Conservation (phyloP, 2,797 vertebrate species). For the Microcaecilia unicolor region DNA sequence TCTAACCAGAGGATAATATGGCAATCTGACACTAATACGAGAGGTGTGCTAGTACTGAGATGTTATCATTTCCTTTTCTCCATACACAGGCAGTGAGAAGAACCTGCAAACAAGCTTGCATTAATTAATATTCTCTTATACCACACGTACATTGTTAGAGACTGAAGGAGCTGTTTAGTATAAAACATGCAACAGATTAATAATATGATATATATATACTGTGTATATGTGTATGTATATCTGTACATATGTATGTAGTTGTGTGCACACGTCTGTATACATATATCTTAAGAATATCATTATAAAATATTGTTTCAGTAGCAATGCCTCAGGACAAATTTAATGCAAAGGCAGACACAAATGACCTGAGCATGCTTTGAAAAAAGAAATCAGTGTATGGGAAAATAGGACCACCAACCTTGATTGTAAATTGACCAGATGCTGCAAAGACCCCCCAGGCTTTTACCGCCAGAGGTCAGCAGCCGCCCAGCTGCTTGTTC, state of each 20-base stretch:
- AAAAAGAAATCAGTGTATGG: conserved; percentile 65
- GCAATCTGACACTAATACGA: conserved; percentile 32
- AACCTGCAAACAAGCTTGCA: conserved; percentile 46
- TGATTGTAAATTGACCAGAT: conserved; percentile 75
- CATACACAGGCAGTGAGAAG: conserved; percentile 73
- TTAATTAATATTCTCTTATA: conserved; percentile 28
- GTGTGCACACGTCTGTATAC: too few relatives aligned
- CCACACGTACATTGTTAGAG: conserved; percentile 19
- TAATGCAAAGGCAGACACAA: conserved; percentile 94
- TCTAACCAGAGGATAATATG: conserved; percentile 37
- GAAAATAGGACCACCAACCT: conserved; percentile 93
- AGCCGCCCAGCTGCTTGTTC: conserved; percentile 68
- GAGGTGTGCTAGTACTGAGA: conserved; percentile 33
- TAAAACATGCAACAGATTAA: conserved; percentile 52
- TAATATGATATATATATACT: too few relatives aligned
- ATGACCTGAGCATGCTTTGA: conserved; percentile 79
- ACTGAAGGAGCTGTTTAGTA: conserved; percentile 29
- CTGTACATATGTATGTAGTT: too few relatives aligned
- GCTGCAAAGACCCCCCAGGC: conserved; percentile 59
- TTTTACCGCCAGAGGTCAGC: conserved; percentile 63
- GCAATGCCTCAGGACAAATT: conserved; percentile 83
- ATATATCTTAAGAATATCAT: conserved; percentile 79
- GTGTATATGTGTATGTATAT: too few relatives aligned
- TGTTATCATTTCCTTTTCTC: conserved; percentile 41
- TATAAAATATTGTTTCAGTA: conserved; percentile 86